Evolutionary conservation across 2,113 vertebrate species (phyloP), one percentile per base, ranked within the genome.

Genomic region (Telmatochromis sp.): DNA sequence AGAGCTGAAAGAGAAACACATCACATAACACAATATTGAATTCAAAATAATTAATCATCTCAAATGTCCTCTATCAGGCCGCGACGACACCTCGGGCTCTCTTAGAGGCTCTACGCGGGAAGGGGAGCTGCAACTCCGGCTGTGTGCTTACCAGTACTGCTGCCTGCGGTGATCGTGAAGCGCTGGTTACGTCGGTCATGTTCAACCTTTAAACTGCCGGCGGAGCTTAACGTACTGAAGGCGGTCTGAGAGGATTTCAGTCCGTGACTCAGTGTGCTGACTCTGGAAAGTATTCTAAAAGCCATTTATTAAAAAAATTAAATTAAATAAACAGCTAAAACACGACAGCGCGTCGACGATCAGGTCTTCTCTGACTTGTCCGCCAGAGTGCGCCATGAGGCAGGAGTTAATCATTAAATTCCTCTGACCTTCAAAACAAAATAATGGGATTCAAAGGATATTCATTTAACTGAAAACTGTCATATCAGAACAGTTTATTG

Each of bases 101-200:
- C 84, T 2, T 89, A 14, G 1, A 21, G 0, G 6, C 11, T 11
- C 63, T 51, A 5, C 11, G 2, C 60, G 0, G 12, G 19, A 42
- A 11, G 2, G 3, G 33, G 15, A 28, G 85, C 78, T 7, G 15
- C 47, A 10, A 4, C 2, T 23, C 19, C 40, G 75, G 9, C 21
- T 1, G 8, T 17, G 9, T 31, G 14, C 92, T 95, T 80, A 96
- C 95, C 94, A 5, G 80, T 81, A 13, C 75, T 90, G 89, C 73
- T 54, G 70, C 81, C 60, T 9, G 94, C 82, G 7, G 15, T 17
- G 65, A 96, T 68, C 11, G 90, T 94, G 89, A 97, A 97, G n/a
- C 93, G 89, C 31, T 4, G 89, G 26, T 89, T 93, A 8, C 54
- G 51, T 75, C 95, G 93, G 86, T 97, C 95, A 17, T 97, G 96